Base-by-base conservation (phyloP, 1,140 invertebrate genomes). In the Eueides isabella region DNA sequence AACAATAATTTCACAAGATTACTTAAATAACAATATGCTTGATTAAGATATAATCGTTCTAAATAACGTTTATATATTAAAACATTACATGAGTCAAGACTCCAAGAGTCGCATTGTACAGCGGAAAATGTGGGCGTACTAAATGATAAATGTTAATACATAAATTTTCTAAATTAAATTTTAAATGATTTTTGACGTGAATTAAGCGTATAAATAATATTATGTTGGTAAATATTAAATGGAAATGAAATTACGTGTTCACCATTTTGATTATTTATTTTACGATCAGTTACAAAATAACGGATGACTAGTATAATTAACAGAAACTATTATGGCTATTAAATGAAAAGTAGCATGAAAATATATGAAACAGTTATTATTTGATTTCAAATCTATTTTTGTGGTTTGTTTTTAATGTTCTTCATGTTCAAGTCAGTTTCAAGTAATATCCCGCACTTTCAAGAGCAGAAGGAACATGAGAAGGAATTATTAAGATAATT, bases 1-100 rank as follows among this genome's bases (percentile, higher is more conserved):
- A 26, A 26, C 9, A 12, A 23, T 23, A 11, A 55, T 55, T 55
- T 55, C 48, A 12, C 19, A 4, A 55, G 48, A 9, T 11, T 11
- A 38, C 5, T 55, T 55, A 55, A 26, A 19, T 55, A 55, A 66
- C 66, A 72, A 72, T 61, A 30, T 48, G 29, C 26, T 68, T 61
- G 67, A 72, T 67, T 72, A 72, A 66, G 71, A 67, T 72, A 72
- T 72, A 38, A 61, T 19, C 31, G 30, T 61, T 61, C 67, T 29
- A 55, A 26, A 55, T 55, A 67, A 67, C 48, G 2, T 55, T 23
- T 48, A 55, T 67, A 67, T 55, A 31, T 66, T 41, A 44, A 41
- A 26, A 66, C n/a, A 67, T 67, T 48, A 67, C 41, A 38, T 28
- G 33, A 67, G 30, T 67, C 48, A 55, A 48, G 1, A 38, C 35